Evolutionary conservation across 2,888 invertebrate species (phyloP).

Genomic region (Dasypolia templi): DNA sequence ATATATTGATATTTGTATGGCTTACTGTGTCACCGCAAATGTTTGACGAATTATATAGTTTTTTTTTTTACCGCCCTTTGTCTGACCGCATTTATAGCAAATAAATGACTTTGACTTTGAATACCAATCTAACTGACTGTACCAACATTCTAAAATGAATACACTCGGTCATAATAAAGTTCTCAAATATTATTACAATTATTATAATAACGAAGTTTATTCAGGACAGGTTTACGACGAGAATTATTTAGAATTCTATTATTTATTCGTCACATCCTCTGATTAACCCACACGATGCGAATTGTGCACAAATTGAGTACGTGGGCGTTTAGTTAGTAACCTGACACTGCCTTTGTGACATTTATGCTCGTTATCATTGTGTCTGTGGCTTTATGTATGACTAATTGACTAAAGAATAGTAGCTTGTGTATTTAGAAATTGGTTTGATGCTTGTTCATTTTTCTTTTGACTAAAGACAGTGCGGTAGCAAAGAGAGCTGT

Average conservation of each 20-base stretch:
- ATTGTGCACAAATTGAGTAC: constrained; percentile 48
- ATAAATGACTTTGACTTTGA: too few relatives aligned
- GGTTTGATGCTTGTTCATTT: neutral
- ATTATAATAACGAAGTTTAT: constrained; percentile 30
- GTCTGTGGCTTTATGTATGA: constrained; percentile 12
- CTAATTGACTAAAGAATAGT: constrained; percentile 6
- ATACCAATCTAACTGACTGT: neutral
- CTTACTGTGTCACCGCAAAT: too few relatives aligned
- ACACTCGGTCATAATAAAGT: constrained; percentile 20
- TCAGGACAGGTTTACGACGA: constrained; percentile 17
- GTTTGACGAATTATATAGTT: too few relatives aligned
- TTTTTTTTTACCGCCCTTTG: too few relatives aligned
- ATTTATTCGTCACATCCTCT: constrained; percentile 45
- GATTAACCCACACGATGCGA: constrained; percentile 42
- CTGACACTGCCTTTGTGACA: constrained; percentile 45
- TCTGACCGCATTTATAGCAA: too few relatives aligned
- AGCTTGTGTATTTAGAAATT: neutral
- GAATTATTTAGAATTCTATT: constrained; percentile 39
- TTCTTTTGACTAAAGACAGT: neutral
- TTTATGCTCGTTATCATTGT: constrained; percentile 33
- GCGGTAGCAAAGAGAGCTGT: neutral
- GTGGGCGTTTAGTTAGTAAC: constrained; percentile 42
- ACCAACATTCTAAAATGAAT: constrained; percentile 25
- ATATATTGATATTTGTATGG: too few relatives aligned
- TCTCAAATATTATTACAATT: constrained; percentile 20